phyloP scores from a whole-genome alignment of 2,888 invertebrate genomes.

The Heteromurus nitidus region DNA sequence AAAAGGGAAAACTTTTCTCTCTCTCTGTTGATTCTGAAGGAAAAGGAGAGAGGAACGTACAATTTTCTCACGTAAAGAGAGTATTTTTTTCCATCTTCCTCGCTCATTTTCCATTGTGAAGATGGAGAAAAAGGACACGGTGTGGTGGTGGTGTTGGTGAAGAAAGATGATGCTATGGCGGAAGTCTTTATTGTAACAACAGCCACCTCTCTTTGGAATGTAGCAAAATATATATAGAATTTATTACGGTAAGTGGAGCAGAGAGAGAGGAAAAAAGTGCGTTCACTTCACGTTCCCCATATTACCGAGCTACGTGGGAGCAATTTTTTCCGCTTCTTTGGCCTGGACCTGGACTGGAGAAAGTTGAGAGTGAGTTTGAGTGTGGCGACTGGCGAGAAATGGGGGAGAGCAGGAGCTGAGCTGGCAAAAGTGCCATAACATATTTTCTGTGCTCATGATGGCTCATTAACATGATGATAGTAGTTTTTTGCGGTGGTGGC shows the following conservation, averaged over 20 bases:
- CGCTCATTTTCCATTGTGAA: too few species aligned
- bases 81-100: neutral
- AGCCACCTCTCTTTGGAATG: neutral
- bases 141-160: constrained; percentile 3
- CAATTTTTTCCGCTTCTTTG: constrained; percentile 48
- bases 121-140: too few species aligned
- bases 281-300: constrained; percentile 39
- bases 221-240: neutral
- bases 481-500: constrained; percentile 42
- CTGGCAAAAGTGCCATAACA: constrained; percentile 31
- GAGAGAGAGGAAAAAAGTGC: constrained; percentile 1
- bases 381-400: too few species aligned
- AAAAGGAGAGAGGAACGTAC: neutral
- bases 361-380: too few species aligned
- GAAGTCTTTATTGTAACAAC: constrained; percentile 26
- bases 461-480: constrained; percentile 56
- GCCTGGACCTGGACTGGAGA: too few species aligned
- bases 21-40: constrained; percentile 1
- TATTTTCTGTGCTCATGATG: constrained; percentile 50
- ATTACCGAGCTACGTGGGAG: constrained; percentile 29
- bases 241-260: constrained; percentile 20
- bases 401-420: constrained; percentile 1
- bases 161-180: neutral
- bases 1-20: neutral
- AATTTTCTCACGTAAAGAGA: constrained; percentile 8